Evolutionary conservation across 2,888 invertebrate species (phyloP), one percentile per base, ranked within the genome.

Genomic region (Ellobium chinense): DNA sequence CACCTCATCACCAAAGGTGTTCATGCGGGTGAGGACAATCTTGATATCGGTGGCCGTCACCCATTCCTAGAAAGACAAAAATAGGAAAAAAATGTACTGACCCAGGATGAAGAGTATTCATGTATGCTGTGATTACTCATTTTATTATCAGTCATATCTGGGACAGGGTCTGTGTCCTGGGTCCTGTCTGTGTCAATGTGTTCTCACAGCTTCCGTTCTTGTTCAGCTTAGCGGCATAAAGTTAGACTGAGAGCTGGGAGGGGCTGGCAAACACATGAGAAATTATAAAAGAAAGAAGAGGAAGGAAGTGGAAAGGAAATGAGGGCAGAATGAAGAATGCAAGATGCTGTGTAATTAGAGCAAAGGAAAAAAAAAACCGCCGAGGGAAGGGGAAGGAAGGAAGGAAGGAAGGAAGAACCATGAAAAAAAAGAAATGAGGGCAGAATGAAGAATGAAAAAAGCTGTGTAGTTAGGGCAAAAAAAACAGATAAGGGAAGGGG

Each of bases 1-100:
- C 75, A 99, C 95, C 94, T 99, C 99, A 93, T 99, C 99, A 87
- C 99, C 99, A 92, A 99, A 99, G 0, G 99, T 99, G 93, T 99
- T 99, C 87, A 99, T 94, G 24, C 98, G 95, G 90, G 97, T 96
- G 82, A 99, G 94, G 0, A 96, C 96, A 85, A 99, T 97, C 74
- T 96, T 95, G 82, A 99, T 95, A 87, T 98, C 98, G 0, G 97
- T 97, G 0, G 99, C 99, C 77, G 99, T 98, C 27, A 99, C 99
- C 98, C 98, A 99, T 94, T 98, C 97, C 94, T 77, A 58, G 39
- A 5, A 36, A 24, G 36, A 39, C 29, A 21, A 69, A n/a, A 69
- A 39, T 21, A 37, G 37, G 27, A 65, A 2, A 65, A 34, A 29
- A 5, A 65, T 27, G 2, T 12, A n/a, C 36, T 4, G 5, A n/a